These are phyloP conservation scores for Yasuhikotakia modesta DNA, from an alignment of 2,797 vertebrate genomes.

Conservation along the genomic window DNA sequence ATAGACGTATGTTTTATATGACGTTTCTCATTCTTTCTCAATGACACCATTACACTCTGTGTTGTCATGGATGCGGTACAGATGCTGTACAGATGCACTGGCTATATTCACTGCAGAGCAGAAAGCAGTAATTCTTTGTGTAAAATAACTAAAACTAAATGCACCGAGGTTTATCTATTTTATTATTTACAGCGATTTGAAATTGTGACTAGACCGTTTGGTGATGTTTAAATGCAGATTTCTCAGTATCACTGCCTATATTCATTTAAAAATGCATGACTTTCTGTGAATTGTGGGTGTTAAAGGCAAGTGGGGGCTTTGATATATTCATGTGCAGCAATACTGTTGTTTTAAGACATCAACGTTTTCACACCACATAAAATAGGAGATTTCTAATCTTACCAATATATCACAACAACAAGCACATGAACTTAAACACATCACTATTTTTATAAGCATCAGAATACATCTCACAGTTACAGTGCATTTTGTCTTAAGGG, in stretches of 20 bases:
- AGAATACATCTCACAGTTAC: neutral
- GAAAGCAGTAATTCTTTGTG: no score
- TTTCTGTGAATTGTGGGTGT: slow-evolving; percentile 40
- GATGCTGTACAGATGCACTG: no score
- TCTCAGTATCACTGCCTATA: slow-evolving; percentile 25
- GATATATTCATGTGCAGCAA: slow-evolving; percentile 21
- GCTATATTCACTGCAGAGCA: no score
- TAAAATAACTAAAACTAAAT: slow-evolving; percentile 4
- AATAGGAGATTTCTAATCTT: slow-evolving; percentile 2
- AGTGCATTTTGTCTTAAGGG: slow-evolving; percentile 2
- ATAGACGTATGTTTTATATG: slow-evolving; percentile 3
- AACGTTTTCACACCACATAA: no score
- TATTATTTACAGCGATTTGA: no score
- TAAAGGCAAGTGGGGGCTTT: slow-evolving; percentile 11
- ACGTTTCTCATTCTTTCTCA: slow-evolving; percentile 16
- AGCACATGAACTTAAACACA: slow-evolving; percentile 28
- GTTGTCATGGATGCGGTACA: no score
- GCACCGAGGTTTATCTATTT: no score
- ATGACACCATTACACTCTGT: no score
- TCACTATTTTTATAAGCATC: neutral
- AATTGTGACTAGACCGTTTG: no score
- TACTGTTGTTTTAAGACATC: neutral
- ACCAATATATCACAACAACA: no score
- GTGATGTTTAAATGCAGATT: slow-evolving; percentile 41
- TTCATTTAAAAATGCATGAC: slow-evolving; percentile 52